phyloP scores from a whole-genome alignment of 2,888 invertebrate species.

The Synanthedon andrenaeformis region DNA sequence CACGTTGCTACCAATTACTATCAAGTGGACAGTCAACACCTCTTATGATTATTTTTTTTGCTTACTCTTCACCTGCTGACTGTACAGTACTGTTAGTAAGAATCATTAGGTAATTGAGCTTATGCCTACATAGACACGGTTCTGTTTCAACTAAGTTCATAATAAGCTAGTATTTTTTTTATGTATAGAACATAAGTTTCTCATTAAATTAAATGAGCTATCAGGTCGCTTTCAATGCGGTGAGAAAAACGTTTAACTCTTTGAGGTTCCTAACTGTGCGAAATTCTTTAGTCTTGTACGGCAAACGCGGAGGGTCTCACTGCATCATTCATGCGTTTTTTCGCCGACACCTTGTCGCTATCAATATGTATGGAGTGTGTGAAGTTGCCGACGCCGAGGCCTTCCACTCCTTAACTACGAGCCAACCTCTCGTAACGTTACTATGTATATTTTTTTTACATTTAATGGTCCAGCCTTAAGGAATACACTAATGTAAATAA shows the following conservation, averaged over 20 bases:
- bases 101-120: no score
- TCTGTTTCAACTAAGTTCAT: not conserved
- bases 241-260: slow-evolving; percentile 47
- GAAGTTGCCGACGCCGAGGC: slow-evolving; percentile 37
- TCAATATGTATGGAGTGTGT: slow-evolving; percentile 60
- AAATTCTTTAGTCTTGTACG: slow-evolving; percentile 61
- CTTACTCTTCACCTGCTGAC: no score
- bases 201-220: slow-evolving; percentile 64
- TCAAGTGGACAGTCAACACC: no score
- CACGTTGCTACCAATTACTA: no score
- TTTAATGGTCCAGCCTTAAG: no score
- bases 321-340: slow-evolving; percentile 67
- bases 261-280: slow-evolving; percentile 49
- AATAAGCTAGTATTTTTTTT: not conserved
- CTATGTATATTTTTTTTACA: no score
- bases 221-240: slow-evolving; percentile 47
- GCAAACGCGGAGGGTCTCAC: slow-evolving; percentile 51
- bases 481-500: no score
- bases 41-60: no score
- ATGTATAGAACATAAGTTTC: slow-evolving; percentile 9
- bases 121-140: no score
- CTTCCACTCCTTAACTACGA: not conserved
- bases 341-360: slow-evolving; percentile 58
- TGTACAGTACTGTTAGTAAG: no score
- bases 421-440: no score